phyloP scores from a whole-genome alignment of 2,113 vertebrate genomes.

The Desmodus rotundus region DNA sequence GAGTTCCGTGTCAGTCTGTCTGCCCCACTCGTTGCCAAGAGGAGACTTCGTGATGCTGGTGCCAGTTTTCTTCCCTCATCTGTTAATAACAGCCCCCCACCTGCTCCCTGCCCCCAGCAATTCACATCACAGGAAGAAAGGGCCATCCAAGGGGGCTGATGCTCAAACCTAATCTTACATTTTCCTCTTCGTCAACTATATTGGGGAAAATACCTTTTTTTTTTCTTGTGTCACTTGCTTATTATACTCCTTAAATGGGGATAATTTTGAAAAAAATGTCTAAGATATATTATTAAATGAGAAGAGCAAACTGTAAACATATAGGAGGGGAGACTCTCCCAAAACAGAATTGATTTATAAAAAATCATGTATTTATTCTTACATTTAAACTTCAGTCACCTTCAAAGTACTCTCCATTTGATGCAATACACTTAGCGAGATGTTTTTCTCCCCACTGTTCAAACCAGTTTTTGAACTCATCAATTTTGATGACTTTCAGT shows the following conservation, averaged over 20 bases:
- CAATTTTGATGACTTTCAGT: too few relatives aligned
- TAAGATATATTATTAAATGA: background rate
- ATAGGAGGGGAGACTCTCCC: too few relatives aligned
- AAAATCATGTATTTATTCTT: too few relatives aligned
- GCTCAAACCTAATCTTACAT: background rate
- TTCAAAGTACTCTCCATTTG: too few relatives aligned
- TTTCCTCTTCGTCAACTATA: background rate
- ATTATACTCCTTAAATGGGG: background rate
- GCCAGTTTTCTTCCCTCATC: background rate
- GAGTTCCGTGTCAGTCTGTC: background rate
- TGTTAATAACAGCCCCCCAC: background rate
- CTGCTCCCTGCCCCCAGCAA: fast-evolving
- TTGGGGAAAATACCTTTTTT: background rate
- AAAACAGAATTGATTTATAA: too few relatives aligned
- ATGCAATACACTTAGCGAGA: too few relatives aligned
- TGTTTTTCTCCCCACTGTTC: too few relatives aligned
- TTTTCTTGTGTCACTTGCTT: background rate
- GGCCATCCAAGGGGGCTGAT: fast-evolving
- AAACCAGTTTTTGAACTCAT: too few relatives aligned
- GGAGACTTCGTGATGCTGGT: background rate
- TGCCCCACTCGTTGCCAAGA: background rate
- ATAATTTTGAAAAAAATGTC: background rate
- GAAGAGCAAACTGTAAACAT: background rate
- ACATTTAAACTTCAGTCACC: too few relatives aligned
- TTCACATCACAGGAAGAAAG: background rate